Conservation (phyloP, 1,140 invertebrate genomes). For the Ostrea denselamellosa region DNA sequence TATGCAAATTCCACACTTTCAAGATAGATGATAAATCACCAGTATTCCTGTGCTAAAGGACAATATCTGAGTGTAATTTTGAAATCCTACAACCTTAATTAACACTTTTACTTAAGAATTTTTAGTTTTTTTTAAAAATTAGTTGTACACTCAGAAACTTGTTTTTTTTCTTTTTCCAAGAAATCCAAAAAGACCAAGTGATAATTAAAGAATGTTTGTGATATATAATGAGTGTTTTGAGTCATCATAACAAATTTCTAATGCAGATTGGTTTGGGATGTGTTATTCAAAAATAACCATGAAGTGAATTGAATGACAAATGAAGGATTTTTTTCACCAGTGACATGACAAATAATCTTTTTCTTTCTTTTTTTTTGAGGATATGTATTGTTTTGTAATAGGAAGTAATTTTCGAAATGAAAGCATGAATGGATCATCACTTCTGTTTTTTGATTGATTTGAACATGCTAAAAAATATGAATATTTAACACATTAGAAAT, state of each 20-base stretch:
- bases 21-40: not conserved
- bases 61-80: constrained; percentile 6
- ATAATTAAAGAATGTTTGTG: not conserved
- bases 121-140: not conserved
- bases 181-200: not conserved
- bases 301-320: not conserved
- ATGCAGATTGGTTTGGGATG: not conserved
- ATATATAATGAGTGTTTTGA: not conserved
- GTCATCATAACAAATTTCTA: not conserved
- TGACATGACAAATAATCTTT: not conserved
- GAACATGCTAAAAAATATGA: not conserved
- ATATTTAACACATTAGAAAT: constrained; percentile 15
- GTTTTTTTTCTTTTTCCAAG: not conserved
- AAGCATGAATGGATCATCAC: not conserved
- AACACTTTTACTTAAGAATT: constrained; percentile 25
- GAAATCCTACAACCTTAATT: constrained; percentile 21
- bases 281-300: not conserved
- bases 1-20: constrained; percentile 26
- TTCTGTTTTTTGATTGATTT: constrained; percentile 17
- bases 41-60: not conserved
- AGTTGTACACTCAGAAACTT: not conserved
- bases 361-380: too few relatives aligned
- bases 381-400: not conserved
- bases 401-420: not conserved
- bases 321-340: not conserved